Base-by-base conservation (phyloP, 2,888 invertebrate genomes). In the Lochmaea capreae region DNA sequence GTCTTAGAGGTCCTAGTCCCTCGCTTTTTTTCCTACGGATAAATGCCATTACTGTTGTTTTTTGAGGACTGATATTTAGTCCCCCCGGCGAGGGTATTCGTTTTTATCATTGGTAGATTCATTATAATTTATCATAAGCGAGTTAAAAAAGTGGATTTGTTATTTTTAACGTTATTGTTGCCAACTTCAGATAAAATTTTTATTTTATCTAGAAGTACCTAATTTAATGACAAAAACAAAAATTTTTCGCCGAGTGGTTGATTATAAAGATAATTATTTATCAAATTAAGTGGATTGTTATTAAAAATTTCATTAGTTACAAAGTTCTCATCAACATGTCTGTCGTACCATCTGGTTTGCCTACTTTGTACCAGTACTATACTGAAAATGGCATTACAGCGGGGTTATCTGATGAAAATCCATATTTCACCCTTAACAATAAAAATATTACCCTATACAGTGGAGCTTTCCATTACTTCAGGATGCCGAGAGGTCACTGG, bases 401-500 rank as follows among this genome's bases (percentile, higher is more conserved):
- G 2, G 86, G 86, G 1, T 74, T 86, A 54, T 82, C 83, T 5
- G 83, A 81, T 6, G 79, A 83, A 16, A 80, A 84, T 46, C 79
- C 83, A 10, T 81, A 84, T 67, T 88, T 88, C 78, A 83, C 84
- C 10, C 82, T 89, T 12, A 89, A 89, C 80, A 85, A 86, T 49
- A 85, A 84, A 75, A 85, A 85, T 66, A 84, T 89, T 18, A 85
- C 86, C 6, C 82, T 90, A 18, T 86, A 87, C 73, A 87, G 87
- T 74, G 92, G 91, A 14, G 78, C 94, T 39, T 89, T 97, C 82
- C 97, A 97, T 85, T 97, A 97, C 87, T 97, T 96, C 85, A 91
- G 97, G 3, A 89, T 95, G 0, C 95, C 94, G 3, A 91, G 91
- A 43, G 89, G 89, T 14, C 93, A 93, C 82, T 97, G 97, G 97